phyloP scores from a whole-genome alignment of 2,113 vertebrate species.

The Zosterops lateralis region DNA sequence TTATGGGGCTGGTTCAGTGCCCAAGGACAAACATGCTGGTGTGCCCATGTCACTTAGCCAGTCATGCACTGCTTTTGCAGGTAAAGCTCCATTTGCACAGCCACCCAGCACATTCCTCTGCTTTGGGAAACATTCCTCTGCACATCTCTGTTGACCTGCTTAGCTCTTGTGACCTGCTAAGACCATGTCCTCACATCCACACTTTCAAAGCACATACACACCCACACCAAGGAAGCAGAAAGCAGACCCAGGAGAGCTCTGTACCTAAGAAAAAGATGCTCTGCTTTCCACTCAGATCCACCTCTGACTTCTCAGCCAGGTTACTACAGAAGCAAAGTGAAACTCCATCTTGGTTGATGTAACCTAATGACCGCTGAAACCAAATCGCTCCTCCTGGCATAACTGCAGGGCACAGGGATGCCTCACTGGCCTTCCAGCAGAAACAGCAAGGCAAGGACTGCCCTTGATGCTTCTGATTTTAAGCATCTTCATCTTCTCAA shows the following conservation, averaged over 20 bases:
- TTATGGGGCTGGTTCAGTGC: not conserved
- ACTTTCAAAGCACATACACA: not conserved
- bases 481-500: not conserved
- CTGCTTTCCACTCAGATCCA: not conserved
- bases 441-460: not conserved
- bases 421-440: not conserved
- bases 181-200: not conserved
- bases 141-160: not conserved
- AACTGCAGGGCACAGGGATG: accelerated
- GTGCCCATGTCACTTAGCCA: not conserved
- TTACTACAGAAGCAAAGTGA: not conserved
- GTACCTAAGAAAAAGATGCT: not conserved
- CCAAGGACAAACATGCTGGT: accelerated
- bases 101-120: not conserved
- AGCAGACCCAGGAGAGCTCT: not conserved
- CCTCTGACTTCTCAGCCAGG: not conserved
- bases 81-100: not conserved
- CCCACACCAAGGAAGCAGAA: not conserved
- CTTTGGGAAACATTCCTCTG: not conserved
- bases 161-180: not conserved
- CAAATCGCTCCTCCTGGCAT: accelerated
- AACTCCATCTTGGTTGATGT: not conserved
- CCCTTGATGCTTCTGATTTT: constrained; percentile 39
- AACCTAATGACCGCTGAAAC: accelerated
- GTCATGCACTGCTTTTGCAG: accelerated